Conservation (phyloP, 1,140 invertebrate genomes). For the Drosophila sproati region DNA sequence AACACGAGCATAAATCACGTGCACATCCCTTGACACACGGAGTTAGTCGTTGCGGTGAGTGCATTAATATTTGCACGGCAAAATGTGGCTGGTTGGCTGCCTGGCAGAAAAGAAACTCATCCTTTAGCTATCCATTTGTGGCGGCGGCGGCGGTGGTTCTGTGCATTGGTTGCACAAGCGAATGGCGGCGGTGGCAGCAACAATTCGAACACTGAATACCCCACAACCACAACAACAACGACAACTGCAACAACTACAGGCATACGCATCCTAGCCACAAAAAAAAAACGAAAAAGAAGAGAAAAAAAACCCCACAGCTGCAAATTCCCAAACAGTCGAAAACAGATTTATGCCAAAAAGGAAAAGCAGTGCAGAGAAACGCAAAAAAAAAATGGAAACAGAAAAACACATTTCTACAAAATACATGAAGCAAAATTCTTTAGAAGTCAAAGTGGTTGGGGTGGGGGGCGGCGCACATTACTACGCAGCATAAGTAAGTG, state of each 20-base stretch:
- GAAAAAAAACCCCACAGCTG: slow-evolving; percentile 25
- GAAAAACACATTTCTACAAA: background rate
- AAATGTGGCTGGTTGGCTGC: slow-evolving; percentile 66
- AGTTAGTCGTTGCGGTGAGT: slow-evolving; percentile 23
- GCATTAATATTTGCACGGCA: slow-evolving; percentile 81
- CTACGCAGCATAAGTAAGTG: slow-evolving; percentile 27
- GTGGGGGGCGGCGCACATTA: background rate
- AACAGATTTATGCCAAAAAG: slow-evolving; percentile 53
- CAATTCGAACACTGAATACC: background rate
- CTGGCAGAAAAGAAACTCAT: background rate
- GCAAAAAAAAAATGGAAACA: too few species aligned
- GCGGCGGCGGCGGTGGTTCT: slow-evolving; percentile 37
- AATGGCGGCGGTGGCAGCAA: slow-evolving; percentile 15
- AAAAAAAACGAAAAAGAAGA: too few species aligned
- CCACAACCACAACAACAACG: too few species aligned
- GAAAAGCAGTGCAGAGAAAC: slow-evolving; percentile 7
- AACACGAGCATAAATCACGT: too few species aligned
- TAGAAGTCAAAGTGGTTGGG: slow-evolving; percentile 15
- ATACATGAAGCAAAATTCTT: slow-evolving; percentile 13
- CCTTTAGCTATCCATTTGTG: slow-evolving; percentile 43
- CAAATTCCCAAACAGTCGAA: slow-evolving; percentile 59
- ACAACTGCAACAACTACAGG: background rate
- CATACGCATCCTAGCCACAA: background rate
- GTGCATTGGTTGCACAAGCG: background rate
- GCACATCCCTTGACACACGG: slow-evolving; percentile 15